These are phyloP conservation scores for Ditylenchus weischeri DNA, from an alignment of 2,888 invertebrate species.

Conservation along the genomic window DNA sequence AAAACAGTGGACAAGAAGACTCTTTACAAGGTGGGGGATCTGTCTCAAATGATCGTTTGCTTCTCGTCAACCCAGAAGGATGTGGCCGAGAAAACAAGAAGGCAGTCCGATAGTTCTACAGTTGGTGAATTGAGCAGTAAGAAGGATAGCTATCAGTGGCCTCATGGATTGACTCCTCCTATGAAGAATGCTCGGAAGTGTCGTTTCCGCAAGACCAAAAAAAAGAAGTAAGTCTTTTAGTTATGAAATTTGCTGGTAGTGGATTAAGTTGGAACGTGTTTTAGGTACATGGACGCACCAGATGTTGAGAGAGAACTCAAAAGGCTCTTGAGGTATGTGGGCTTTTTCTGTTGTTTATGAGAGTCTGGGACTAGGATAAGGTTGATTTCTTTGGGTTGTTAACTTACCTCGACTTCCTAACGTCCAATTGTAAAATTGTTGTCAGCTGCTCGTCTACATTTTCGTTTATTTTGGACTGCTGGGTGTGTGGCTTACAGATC, in stretches of 20 bases:
- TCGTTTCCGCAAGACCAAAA: conserved; percentile 62
- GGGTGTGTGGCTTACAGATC: no score
- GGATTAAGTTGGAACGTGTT: no score
- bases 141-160: conserved; percentile 85
- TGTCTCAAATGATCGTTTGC: conserved; percentile 73
- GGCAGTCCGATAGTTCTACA: conserved; percentile 2
- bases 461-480: no score
- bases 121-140: conserved; percentile 62
- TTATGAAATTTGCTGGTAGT: no score
- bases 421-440: no score
- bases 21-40: conserved; percentile 94
- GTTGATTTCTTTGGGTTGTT: no score
- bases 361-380: no score
- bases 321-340: conserved; percentile 74
- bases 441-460: no score
- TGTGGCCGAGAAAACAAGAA: conserved; percentile 11
- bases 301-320: conserved; percentile 86
- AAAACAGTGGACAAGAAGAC: conserved; percentile 94
- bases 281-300: conserved; percentile 62
- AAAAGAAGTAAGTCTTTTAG: conserved; percentile 68
- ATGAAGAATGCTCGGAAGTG: conserved; percentile 88
- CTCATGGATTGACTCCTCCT: conserved; percentile 91
- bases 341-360: no score
- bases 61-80: conserved; percentile 28
- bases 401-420: no score